These are phyloP conservation scores for Puntigrus tetrazona DNA, from an alignment of 2,113 vertebrate species.

Conservation along the genomic window DNA sequence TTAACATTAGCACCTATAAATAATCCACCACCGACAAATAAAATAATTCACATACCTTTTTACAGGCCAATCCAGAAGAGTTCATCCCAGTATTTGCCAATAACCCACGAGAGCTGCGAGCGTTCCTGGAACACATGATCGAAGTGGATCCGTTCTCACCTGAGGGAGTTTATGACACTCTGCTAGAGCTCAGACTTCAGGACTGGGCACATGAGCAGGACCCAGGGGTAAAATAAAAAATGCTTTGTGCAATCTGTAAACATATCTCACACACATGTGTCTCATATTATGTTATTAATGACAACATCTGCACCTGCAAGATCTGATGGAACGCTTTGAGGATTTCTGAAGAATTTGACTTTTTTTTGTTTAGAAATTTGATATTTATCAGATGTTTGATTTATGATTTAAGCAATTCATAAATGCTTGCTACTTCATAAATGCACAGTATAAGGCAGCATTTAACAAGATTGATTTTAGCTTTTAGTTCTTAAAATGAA, in stretches of 20 bases:
- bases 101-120: constrained; percentile 91
- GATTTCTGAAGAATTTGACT: background rate
- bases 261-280: background rate
- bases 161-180: constrained; percentile 94
- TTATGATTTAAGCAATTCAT: background rate
- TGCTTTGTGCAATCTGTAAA: background rate
- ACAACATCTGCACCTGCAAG: background rate
- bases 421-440: no score
- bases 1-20: background rate
- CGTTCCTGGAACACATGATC: constrained; percentile 97
- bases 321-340: background rate
- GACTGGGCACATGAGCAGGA: constrained; percentile 96
- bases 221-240: constrained; percentile 77
- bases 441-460: background rate
- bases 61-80: constrained; percentile 92
- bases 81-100: constrained; percentile 98
- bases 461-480: background rate
- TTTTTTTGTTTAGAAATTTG: no score
- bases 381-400: background rate
- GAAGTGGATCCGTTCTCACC: constrained; percentile 85
- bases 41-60: no score
- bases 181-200: constrained; percentile 91
- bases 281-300: background rate
- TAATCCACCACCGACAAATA: no score
- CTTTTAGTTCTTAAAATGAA: background rate